Evolutionary conservation across 1,140 invertebrate species (phyloP).

Genomic region (Dendroctonus valens): DNA sequence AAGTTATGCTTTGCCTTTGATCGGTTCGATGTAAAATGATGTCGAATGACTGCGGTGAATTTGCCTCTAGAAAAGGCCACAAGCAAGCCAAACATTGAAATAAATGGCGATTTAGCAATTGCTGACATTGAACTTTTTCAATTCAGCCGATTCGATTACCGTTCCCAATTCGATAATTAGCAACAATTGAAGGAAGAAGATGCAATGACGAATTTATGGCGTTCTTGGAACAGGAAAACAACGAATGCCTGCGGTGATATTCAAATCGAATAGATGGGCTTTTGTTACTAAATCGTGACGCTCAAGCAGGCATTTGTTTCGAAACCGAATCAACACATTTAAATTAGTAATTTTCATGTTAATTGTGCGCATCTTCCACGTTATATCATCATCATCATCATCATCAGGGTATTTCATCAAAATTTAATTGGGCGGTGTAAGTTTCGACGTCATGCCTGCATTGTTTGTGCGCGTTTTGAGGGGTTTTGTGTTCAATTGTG

Average conservation of each 20-base stretch:
- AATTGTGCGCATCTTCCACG: not conserved
- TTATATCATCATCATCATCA: too few relatives aligned
- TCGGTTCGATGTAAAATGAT: too few relatives aligned
- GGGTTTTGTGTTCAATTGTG: too few relatives aligned
- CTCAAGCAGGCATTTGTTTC: not conserved
- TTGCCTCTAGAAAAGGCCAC: too few relatives aligned
- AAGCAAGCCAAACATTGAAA: too few relatives aligned
- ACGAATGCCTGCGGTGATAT: not conserved
- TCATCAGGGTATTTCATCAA: too few relatives aligned
- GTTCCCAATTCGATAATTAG: not conserved
- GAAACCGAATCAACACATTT: not conserved
- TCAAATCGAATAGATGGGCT: not conserved
- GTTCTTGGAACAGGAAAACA: not conserved
- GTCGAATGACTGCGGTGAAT: too few relatives aligned
- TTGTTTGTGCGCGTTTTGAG: too few relatives aligned
- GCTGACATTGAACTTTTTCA: not conserved
- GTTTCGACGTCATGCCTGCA: too few relatives aligned
- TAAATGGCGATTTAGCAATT: not conserved
- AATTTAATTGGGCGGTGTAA: too few relatives aligned
- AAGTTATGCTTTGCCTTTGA: too few relatives aligned
- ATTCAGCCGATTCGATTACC: not conserved
- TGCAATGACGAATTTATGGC: not conserved
- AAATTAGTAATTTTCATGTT: not conserved
- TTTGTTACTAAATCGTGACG: not conserved
- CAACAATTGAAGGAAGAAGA: conserved; percentile 1